phyloP scores from a whole-genome alignment of 2,888 invertebrate genomes.

The Trypoxylon attenuatum region DNA sequence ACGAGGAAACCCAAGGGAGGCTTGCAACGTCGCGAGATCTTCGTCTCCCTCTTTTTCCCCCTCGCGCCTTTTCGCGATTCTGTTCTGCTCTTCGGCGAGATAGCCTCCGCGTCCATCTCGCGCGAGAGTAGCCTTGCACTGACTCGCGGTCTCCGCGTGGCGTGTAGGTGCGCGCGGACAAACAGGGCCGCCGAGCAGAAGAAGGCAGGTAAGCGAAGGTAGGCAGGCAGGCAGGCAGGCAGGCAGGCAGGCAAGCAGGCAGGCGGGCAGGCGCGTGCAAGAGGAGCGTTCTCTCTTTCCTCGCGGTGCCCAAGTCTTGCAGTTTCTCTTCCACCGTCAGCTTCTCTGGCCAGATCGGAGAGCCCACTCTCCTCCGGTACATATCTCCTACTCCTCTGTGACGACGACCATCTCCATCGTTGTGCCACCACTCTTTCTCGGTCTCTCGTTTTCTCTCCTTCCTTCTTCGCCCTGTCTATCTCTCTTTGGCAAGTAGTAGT shows the following conservation, averaged over 20 bases:
- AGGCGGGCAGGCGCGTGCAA: no score
- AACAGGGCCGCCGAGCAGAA: neutral
- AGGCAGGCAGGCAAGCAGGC: no score
- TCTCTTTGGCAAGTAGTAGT: no score
- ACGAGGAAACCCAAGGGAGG: neutral
- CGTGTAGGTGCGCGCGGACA: neutral
- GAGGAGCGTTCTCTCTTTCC: slow-evolving; percentile 18
- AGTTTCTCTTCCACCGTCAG: slow-evolving; percentile 8
- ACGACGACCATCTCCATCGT: slow-evolving; percentile 15
- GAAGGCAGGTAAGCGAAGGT: neutral
- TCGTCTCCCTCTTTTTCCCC: neutral
- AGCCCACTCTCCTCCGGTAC: no score
- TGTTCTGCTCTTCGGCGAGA: no score
- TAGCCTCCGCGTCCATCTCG: no score
- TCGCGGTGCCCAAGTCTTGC: slow-evolving; percentile 6
- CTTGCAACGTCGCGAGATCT: neutral
- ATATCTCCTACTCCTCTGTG: slow-evolving; percentile 8
- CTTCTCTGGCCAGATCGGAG: no score
- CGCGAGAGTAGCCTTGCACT: no score
- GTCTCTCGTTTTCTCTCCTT: slow-evolving; percentile 27
- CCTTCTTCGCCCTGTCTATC: no score
- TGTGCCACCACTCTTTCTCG: slow-evolving; percentile 20
- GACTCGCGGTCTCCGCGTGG: no score
- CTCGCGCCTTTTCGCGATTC: no score
- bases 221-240: slow-evolving; percentile 3